Base-by-base conservation (phyloP, 2,888 invertebrate species). In the Conomelus anceps region DNA sequence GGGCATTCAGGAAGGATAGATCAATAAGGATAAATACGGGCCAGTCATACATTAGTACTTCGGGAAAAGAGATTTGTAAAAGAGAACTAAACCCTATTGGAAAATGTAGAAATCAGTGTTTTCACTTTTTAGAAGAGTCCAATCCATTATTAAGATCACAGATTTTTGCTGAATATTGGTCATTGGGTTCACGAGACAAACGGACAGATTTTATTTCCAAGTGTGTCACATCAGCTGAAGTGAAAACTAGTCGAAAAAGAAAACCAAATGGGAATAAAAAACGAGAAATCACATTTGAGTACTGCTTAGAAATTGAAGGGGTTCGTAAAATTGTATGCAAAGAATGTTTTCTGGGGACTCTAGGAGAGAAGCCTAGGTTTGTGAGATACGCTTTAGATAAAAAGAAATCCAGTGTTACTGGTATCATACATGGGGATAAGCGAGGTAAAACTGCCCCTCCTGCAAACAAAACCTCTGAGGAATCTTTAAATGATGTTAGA, bases 91-190 rank as follows among this genome's bases (percentile, higher is more conserved):
- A 85, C 9, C 85, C 85, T 85, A 11, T 85, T 1, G n/a, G 85
- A 85, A 85, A 85, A 85, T 85, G 85, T 23, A 85, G 85, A 85
- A 85, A 85, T 85, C 1, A 85, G 85, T 85, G 85, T 85, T 85
- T 85, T 85, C 22, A 20, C 22, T 20, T 85, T 85, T 20, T 85
- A 85, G 85, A 85, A 85, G 85, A 85, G 85, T 17, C 22, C n/a
- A 85, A 85, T 85, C 85, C 85, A 85, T 23, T 85, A 23, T 11
- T 85, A 85, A 9, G 85, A 85, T 4, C 85, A 85, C 85, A 85
- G n/a, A 85, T 85, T 23, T 85, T 85, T 22, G 17, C 22, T 85
- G 23, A 85, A 85, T 85, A 85, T 1, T 85, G 85, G 85, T 23
- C 85, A 22, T 9, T 85, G 3, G 85, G 85, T 9, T 22, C 23